Evolutionary conservation across 2,113 vertebrate species (phyloP).

Genomic region (Oxygymnocypris stewartii): DNA sequence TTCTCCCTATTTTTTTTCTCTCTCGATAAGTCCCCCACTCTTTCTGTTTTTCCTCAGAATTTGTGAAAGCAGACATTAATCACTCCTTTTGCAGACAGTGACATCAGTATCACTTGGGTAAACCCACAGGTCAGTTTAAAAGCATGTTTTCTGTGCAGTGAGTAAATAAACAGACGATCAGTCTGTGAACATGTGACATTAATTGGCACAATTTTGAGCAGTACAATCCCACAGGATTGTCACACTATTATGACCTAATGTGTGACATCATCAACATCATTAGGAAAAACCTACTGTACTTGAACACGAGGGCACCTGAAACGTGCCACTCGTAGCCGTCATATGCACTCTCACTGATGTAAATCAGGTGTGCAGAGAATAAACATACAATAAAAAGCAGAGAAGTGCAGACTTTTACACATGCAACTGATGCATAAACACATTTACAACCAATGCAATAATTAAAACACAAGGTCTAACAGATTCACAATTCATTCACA

Average conservation of each 20-base stretch:
- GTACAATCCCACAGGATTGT: not conserved
- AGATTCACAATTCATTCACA: conserved; percentile 34
- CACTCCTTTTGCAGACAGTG: conserved; percentile 73
- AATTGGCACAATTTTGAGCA: conserved; percentile 48
- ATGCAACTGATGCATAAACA: not conserved
- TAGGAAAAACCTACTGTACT: conserved; percentile 17
- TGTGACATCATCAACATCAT: conserved; percentile 48
- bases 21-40: conserved; percentile 14
- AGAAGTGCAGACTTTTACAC: not conserved
- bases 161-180: conserved; percentile 69
- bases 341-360: not conserved
- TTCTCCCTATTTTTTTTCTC: not conserved
- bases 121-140: conserved; percentile 57
- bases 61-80: conserved; percentile 69
- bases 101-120: conserved; percentile 69
- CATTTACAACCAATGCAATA: conserved; percentile 1
- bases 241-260: conserved; percentile 40
- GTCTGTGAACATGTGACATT: conserved; percentile 54
- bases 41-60: not conserved
- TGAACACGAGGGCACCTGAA: not conserved
- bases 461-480: conserved; percentile 22
- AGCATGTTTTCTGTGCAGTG: conserved; percentile 26
- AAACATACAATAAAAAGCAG: not conserved
- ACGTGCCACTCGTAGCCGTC: not conserved
- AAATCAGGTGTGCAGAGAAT: not conserved